These are phyloP conservation scores for Nasua narica DNA, from an alignment of 2,797 vertebrate genomes.

Conservation along the genomic window DNA sequence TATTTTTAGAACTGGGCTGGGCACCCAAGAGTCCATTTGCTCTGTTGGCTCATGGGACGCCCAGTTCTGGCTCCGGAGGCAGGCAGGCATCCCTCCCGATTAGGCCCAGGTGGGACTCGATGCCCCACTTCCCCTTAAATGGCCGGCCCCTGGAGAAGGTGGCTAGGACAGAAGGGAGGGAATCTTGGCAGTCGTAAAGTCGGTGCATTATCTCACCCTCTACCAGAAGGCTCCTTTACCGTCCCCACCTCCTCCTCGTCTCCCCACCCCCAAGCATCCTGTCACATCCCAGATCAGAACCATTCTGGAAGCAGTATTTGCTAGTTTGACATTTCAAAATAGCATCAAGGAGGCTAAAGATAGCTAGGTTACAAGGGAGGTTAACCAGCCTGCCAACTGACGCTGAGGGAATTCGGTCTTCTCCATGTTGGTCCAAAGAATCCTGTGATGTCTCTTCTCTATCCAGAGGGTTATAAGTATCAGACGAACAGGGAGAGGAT, in stretches of 20 bases:
- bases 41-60: background rate
- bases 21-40: background rate
- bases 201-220: background rate
- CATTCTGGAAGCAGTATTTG: constrained; percentile 72
- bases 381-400: constrained; percentile 61
- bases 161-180: background rate
- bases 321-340: constrained; percentile 76
- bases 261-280: constrained; percentile 61
- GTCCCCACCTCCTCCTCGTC: background rate
- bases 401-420: background rate
- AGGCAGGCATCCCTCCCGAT: background rate
- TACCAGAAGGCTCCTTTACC: constrained; percentile 38
- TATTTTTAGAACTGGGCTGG: background rate
- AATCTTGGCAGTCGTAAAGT: background rate
- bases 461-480: background rate
- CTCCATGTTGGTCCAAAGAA: background rate
- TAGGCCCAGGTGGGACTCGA: background rate
- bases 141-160: background rate
- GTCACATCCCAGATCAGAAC: constrained; percentile 61
- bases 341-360: constrained; percentile 73
- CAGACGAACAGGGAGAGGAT: background rate
- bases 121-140: background rate
- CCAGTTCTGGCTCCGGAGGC: background rate
- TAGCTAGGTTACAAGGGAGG: constrained; percentile 69
- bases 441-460: background rate